These are phyloP conservation scores for Decapterus maruadsi DNA, from an alignment of 2,797 vertebrate genomes.

Conservation along the genomic window DNA sequence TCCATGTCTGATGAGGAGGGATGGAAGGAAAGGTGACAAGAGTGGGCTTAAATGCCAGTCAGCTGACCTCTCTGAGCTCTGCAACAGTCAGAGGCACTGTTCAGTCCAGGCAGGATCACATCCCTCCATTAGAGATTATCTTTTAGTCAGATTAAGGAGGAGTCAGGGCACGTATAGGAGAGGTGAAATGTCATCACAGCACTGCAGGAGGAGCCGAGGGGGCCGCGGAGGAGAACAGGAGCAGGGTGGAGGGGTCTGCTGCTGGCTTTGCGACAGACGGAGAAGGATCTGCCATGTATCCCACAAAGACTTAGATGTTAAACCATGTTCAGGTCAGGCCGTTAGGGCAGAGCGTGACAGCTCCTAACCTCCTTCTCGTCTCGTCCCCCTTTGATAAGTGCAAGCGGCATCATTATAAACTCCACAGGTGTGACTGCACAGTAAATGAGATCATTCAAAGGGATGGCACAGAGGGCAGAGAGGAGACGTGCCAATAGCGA, in stretches of 20 bases:
- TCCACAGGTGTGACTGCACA: conserved; percentile 37
- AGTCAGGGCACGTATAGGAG: conserved; percentile 55
- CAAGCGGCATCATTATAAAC: conserved; percentile 2
- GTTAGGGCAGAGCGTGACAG: not conserved
- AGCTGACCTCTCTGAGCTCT: conserved; percentile 51
- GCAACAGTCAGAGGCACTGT: conserved; percentile 42
- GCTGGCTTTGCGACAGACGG: conserved; percentile 11
- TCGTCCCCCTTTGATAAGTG: not conserved
- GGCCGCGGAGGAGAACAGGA: not conserved
- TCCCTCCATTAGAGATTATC: conserved; percentile 78
- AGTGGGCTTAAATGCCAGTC: conserved; percentile 41
- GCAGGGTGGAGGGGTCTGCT: conserved; percentile 5
- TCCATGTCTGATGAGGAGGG: conserved; percentile 38
- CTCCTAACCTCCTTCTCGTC: not conserved
- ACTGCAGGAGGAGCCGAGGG: conserved; percentile 19
- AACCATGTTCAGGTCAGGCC: conserved; percentile 2
- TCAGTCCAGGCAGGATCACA: conserved; percentile 43
- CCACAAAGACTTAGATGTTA: conserved; percentile 16
- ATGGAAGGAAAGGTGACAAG: conserved; percentile 23
- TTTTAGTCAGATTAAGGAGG: conserved; percentile 79
- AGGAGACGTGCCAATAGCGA: conserved; percentile 58
- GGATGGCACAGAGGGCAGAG: conserved; percentile 41
- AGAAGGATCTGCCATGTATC: conserved; percentile 3
- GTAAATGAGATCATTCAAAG: conserved; percentile 23
- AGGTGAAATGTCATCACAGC: conserved; percentile 73